These are phyloP conservation scores for Himalopsyche japonica DNA, from an alignment of 2,888 invertebrate genomes.

Conservation along the genomic window DNA sequence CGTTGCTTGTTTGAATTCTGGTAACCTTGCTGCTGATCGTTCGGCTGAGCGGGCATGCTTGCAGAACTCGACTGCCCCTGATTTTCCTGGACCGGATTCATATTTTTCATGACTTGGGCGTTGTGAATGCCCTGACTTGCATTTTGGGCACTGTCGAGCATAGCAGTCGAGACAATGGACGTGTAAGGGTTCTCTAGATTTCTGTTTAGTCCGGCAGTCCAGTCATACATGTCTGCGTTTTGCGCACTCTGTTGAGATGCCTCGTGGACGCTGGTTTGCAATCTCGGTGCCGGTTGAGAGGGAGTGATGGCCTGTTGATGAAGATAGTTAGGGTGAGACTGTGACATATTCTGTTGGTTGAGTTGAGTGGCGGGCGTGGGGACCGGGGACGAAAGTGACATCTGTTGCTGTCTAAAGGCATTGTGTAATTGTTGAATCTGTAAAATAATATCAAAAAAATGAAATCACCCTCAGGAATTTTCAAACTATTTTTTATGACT, in stretches of 20 bases:
- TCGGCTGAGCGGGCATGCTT: background rate
- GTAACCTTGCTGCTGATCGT: constrained; percentile 6
- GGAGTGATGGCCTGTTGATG: constrained; percentile 14
- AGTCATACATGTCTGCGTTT: background rate
- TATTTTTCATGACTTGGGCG: background rate
- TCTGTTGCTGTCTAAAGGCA: constrained; percentile 51
- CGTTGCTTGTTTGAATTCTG: constrained; percentile 10
- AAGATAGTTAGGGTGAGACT: constrained; percentile 48
- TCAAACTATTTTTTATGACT: background rate
- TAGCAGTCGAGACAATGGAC: constrained; percentile 37
- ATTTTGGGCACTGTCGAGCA: background rate
- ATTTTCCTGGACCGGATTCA: background rate
- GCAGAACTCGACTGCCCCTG: constrained; percentile 12
- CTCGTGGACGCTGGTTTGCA: background rate
- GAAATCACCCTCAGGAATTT: no score
- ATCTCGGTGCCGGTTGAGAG: background rate
- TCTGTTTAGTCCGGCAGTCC: background rate
- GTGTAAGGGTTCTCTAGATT: constrained; percentile 38
- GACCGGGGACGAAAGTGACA: constrained; percentile 54
- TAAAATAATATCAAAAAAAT: background rate
- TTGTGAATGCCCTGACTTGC: background rate
- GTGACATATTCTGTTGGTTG: constrained; percentile 50
- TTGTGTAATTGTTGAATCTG: constrained; percentile 16
- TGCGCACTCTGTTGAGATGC: background rate
- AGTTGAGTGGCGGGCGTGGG: constrained; percentile 41